phyloP scores from a whole-genome alignment of 2,113 vertebrate species.

The Odobenus rosmarus region DNA sequence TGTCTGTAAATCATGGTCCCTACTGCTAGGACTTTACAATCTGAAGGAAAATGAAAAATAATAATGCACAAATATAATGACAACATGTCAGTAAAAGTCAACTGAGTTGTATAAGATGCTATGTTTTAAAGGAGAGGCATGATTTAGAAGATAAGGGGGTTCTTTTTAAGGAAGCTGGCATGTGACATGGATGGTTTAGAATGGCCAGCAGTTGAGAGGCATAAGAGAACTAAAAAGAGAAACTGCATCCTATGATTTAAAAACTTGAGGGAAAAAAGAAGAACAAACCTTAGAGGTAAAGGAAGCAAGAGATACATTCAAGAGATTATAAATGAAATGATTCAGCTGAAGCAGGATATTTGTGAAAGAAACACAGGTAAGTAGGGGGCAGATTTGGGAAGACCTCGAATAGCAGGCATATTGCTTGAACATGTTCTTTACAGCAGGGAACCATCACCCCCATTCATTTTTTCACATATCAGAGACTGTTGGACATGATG shows the following conservation, averaged over 20 bases:
- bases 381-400: background rate
- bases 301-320: background rate
- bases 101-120: background rate
- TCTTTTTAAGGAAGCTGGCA: background rate
- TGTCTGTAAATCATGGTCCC: background rate
- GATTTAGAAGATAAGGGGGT: background rate
- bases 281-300: background rate
- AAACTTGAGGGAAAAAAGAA: fast-evolving
- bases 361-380: background rate
- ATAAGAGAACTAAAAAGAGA: background rate
- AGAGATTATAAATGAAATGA: background rate
- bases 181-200: background rate
- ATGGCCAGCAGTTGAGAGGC: background rate
- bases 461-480: background rate
- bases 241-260: background rate
- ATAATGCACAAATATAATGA: background rate
- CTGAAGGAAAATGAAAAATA: background rate
- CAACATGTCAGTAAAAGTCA: background rate
- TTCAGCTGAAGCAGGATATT: background rate
- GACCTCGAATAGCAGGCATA: background rate
- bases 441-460: too few species aligned
- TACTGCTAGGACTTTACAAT: background rate
- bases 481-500: background rate
- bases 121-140: background rate
- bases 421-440: background rate